A percentile compares a stretch with the other conserved stretches of the same genome.
These are phyloP conservation scores for Goniozus legneri DNA, from an alignment of 1,140 invertebrate genomes.

Conservation along the genomic window DNA sequence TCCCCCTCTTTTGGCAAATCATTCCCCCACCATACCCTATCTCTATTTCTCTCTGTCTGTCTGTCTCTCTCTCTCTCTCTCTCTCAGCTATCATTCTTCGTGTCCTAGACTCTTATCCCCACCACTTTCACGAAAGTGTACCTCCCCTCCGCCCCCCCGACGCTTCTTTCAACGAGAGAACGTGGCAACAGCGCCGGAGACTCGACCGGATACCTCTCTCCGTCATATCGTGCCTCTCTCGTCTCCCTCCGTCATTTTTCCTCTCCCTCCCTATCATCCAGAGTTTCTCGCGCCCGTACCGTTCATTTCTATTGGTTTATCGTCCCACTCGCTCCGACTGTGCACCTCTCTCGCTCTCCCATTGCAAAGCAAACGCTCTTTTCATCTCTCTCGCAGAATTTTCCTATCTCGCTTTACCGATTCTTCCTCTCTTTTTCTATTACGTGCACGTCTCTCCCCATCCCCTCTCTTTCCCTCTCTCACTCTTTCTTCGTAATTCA, in stretches of 20 bases:
- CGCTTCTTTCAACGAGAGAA: too few species aligned
- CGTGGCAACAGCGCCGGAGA: too few species aligned
- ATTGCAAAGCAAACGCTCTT: background rate
- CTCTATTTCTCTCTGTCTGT: slow-evolving; percentile 10
- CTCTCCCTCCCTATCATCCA: background rate
- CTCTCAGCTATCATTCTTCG: slow-evolving; percentile 38
- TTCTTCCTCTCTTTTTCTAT: background rate
- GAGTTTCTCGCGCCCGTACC: background rate
- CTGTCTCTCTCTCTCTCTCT: too few species aligned
- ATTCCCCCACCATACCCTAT: slow-evolving; percentile 10
- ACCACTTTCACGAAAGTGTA: too few species aligned
- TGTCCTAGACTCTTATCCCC: slow-evolving; percentile 35
- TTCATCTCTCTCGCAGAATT: too few species aligned
- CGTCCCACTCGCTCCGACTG: background rate
- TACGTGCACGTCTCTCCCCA: background rate
- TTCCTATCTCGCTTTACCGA: background rate
- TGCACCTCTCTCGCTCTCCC: background rate
- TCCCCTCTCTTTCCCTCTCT: background rate
- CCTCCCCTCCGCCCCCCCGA: too few species aligned
- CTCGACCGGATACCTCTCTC: background rate
- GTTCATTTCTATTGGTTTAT: background rate
- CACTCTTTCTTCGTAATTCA: background rate
- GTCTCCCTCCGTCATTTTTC: slow-evolving; percentile 12
- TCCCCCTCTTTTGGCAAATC: slow-evolving; percentile 24
- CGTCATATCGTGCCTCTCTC: background rate